Evolutionary conservation across 1,140 invertebrate species (phyloP), one percentile per base, ranked within the genome.

Genomic region (Palaemon carinicauda): DNA sequence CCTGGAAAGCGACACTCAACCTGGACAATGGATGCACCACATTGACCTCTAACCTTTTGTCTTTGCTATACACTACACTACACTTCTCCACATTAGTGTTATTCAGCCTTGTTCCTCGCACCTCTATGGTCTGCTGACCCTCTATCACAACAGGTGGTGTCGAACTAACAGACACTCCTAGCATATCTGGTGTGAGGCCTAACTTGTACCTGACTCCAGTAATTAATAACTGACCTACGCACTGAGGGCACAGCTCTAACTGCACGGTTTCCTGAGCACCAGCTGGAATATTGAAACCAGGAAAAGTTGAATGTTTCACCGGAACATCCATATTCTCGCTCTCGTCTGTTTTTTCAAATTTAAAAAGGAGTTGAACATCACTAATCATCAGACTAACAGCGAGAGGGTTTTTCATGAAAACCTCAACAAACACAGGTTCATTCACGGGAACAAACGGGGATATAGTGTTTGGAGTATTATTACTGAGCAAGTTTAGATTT

Each of bases 331-430:
- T 14, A 21, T 54, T 53, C 21, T 75, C 75, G 7, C 83, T 90
- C 90, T 90, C 91, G 92, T 89, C 89, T 89, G 91, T 91, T 90
- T 93, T 92, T 90, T 92, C 88, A 82, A 96, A 96, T 24, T 92
- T 94, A 96, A 96, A 98, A n/a, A 97, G 91, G 21, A 98, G 91
- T 90, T 94, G 93, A 4, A 98, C 92, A 88, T 96, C 94, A 52
- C 93, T 93, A 29, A 98, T 91, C 21, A 94, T 92, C 75, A 97
- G 90, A 5, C 94, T 92, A 65, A 97, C 95, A 88, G 95, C 94
- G n/a, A 98, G 92, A 1, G 96, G 95, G 92, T 98, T 98, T 69
- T 93, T 92, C 54, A 98, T 91, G 71, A 94, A 93, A 33, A 98
- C 92, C 77, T 95, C 94, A 78, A 97, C 93, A 91, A 95, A 94